phyloP scores from a whole-genome alignment of 2,113 vertebrate species.

The Amphiprion percula region DNA sequence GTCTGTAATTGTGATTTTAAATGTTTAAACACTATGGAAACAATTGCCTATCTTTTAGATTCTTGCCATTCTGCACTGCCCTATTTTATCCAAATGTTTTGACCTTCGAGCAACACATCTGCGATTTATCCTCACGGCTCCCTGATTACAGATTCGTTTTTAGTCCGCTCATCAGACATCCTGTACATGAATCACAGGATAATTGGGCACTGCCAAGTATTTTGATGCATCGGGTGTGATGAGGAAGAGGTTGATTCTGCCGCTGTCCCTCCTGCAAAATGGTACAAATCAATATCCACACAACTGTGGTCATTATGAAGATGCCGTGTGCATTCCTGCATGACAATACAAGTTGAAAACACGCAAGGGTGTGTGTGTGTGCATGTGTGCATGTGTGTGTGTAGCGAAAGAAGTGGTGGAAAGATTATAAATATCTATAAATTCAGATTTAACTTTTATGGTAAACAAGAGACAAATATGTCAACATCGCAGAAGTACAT shows the following conservation, averaged over 20 bases:
- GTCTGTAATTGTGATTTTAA: too few relatives aligned
- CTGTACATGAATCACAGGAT: slow-evolving; percentile 73
- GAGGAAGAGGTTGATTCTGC: slow-evolving; percentile 59
- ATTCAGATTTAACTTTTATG: slow-evolving; percentile 2
- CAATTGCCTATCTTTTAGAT: slow-evolving; percentile 7
- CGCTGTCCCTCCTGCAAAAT: slow-evolving; percentile 42
- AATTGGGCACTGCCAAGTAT: slow-evolving; percentile 76
- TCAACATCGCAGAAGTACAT: slow-evolving; percentile 36
- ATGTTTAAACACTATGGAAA: neutral
- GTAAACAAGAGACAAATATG: slow-evolving; percentile 6
- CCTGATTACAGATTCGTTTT: slow-evolving; percentile 67
- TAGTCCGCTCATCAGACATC: slow-evolving; percentile 58
- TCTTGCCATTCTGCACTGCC: slow-evolving; percentile 15
- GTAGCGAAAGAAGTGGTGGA: neutral
- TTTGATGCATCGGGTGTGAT: slow-evolving; percentile 71
- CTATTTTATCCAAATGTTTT: slow-evolving; percentile 36
- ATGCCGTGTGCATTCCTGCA: slow-evolving; percentile 21
- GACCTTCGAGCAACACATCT: slow-evolving; percentile 53
- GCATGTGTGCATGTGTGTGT: neutral
- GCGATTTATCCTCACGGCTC: slow-evolving; percentile 57
- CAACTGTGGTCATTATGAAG: slow-evolving; percentile 53
- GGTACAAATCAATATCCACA: slow-evolving; percentile 60
- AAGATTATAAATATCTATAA: neutral
- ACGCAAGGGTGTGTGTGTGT: neutral
- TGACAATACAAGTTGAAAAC: slow-evolving; percentile 20